Conservation (phyloP, 2,797 vertebrate genomes). For the Odontamblyopus rebecca region DNA sequence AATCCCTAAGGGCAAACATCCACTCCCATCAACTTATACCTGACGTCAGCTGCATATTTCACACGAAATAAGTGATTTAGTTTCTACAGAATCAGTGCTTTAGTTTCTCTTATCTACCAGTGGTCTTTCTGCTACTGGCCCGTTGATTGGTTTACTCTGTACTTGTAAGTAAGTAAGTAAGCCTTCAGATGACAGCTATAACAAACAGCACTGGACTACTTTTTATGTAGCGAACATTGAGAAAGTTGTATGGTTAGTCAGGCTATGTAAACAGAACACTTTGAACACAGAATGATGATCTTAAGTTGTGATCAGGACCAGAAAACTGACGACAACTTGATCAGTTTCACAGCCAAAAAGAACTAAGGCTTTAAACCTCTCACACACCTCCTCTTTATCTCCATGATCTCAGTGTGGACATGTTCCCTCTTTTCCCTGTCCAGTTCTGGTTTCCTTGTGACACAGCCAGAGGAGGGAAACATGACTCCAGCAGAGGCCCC, state of each 20-base stretch:
- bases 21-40: no score
- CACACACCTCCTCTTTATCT: background rate
- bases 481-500: constrained; percentile 56
- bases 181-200: no score
- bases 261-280: background rate
- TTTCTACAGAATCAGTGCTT: no score
- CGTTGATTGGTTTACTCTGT: no score
- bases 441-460: constrained; percentile 62
- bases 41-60: no score
- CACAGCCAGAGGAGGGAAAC: constrained; percentile 66
- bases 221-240: no score
- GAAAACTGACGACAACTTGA: background rate
- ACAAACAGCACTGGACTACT: no score
- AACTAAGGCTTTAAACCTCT: background rate
- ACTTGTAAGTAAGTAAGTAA: no score
- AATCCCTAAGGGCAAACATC: no score
- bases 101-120: no score
- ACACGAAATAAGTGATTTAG: no score
- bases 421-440: constrained; percentile 34
- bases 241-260: background rate
- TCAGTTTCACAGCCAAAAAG: background rate
- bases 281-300: background rate
- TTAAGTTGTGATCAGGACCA: background rate
- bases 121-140: no score
- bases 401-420: constrained; percentile 23